phyloP scores from a whole-genome alignment of 2,888 invertebrate species.

The Noctua comes region DNA sequence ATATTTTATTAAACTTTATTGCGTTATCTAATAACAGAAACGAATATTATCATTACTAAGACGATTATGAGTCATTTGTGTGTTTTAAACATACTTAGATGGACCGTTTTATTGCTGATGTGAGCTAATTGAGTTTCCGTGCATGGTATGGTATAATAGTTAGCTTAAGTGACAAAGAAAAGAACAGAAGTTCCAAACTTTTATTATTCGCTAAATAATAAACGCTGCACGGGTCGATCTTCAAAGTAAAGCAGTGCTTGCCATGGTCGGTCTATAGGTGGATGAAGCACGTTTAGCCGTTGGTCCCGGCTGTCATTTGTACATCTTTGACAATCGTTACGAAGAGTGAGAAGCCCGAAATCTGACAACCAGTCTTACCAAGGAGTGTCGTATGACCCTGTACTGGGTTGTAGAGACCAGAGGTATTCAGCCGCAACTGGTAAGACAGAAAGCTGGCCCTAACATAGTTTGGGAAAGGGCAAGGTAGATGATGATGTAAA shows the following conservation, averaged over 20 bases:
- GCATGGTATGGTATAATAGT: slow-evolving; percentile 45
- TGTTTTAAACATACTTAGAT: slow-evolving; percentile 51
- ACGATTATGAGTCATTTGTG: slow-evolving; percentile 54
- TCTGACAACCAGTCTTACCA: too few species aligned
- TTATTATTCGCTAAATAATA: neutral
- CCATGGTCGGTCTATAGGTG: neutral
- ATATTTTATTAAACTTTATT: slow-evolving; percentile 50
- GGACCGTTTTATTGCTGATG: slow-evolving; percentile 41
- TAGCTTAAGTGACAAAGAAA: slow-evolving; percentile 7
- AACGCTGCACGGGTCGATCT: neutral
- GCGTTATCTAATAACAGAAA: slow-evolving; percentile 46
- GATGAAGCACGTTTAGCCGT: too few species aligned
- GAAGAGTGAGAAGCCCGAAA: too few species aligned
- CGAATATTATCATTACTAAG: slow-evolving; percentile 18
- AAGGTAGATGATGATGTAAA: too few species aligned
- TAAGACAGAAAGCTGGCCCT: too few species aligned
- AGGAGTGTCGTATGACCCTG: too few species aligned
- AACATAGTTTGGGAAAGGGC: too few species aligned
- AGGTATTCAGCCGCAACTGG: too few species aligned
- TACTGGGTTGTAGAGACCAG: too few species aligned
- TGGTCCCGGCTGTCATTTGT: too few species aligned
- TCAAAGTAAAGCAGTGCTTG: neutral
- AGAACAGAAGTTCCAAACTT: slow-evolving; percentile 30
- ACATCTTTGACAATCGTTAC: too few species aligned
- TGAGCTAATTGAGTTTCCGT: slow-evolving; percentile 59